Base-by-base conservation (phyloP, 1,140 invertebrate species). In the Rhyacophila brunnea region DNA sequence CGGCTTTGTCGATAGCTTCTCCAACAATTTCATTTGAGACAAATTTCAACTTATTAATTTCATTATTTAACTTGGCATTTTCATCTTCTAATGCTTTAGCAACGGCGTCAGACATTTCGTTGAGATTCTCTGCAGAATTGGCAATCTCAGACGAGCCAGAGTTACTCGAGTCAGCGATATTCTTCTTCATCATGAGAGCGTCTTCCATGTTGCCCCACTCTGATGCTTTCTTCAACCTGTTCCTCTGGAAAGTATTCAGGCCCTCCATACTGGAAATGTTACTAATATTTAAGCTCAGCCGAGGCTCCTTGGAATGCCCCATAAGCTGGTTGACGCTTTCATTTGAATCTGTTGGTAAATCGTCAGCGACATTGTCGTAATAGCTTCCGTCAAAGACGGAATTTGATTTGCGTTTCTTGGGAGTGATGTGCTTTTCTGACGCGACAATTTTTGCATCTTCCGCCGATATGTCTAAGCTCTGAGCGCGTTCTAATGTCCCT, bases 381-480 rank as follows among this genome's bases (percentile, higher is more conserved):
- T 78, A 79, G 7, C 71, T 75, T 14, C 72, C 70, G 68, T 80
- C 77, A 43, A 79, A 76, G 11, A 78, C 77, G 6, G 77, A 79
- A 71, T 77, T 78, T 0, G 84, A 83, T 72, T 87, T 87, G 35
- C 87, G 79, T 62, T 87, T 86, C 64, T 88, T 89, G 18, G 83
- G 87, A 62, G 77, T 80, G 71, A 79, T 79, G 68, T 76, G 76
- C 32, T 73, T 72, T 73, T 81, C 75, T 46, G 67, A 68, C 72
- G 80, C 74, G 68, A 84, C 81, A 6, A 72, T 73, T 62, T 77
- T 75, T 9, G 65, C 67, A 60, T 78, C 77, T 55, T 80, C 78
- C 36, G 88, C 87, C 11, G 86, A 86, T 68, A 92, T 86, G 59
- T 92, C 91, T 9, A 92, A 71, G 63, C 90, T 92, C 67, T 92